A percentile compares a stretch with the other conserved stretches of the same genome.
phyloP scores from a whole-genome alignment of 2,797 vertebrate genomes.

The Allobates femoralis region DNA sequence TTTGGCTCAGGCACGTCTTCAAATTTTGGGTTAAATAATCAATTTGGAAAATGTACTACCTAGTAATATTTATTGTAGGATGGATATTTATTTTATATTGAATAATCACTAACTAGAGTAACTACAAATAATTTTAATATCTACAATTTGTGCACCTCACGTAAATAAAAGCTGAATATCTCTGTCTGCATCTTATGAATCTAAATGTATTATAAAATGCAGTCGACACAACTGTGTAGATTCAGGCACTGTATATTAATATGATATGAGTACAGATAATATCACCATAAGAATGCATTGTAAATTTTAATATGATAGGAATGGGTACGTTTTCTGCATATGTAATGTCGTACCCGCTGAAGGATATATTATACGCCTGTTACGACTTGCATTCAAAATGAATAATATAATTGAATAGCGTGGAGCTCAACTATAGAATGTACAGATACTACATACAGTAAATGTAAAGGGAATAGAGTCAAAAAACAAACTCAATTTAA shows the following conservation, averaged over 20 bases:
- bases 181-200: background rate
- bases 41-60: background rate
- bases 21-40: background rate
- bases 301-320: constrained; percentile 19
- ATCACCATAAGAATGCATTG: constrained; percentile 18
- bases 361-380: background rate
- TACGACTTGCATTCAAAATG: background rate
- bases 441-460: background rate
- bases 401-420: background rate
- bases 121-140: background rate
- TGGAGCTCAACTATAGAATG: background rate
- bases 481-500: background rate
- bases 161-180: constrained; percentile 1
- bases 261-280: constrained; percentile 1
- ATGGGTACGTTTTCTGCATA: background rate
- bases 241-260: background rate
- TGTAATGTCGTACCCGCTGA: background rate
- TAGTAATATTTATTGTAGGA: background rate
- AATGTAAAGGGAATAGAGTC: background rate
- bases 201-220: background rate
- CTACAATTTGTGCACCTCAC: background rate
- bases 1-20: background rate
- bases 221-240: background rate
- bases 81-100: background rate
- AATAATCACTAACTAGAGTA: background rate